phyloP scores from a whole-genome alignment of 2,113 vertebrate species.

The Pangasianodon hypophthalmus region DNA sequence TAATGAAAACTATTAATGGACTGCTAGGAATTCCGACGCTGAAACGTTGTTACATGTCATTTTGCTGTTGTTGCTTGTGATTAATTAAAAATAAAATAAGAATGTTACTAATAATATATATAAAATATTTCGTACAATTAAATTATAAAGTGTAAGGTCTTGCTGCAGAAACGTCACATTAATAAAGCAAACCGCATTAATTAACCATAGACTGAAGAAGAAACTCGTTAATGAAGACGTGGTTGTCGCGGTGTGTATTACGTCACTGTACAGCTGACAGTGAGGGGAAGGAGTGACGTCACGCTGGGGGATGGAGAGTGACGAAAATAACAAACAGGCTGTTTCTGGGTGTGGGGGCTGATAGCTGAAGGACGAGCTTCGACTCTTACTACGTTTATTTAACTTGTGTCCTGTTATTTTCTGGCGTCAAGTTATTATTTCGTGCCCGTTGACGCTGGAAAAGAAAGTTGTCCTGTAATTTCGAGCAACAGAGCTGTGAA shows the following conservation, averaged over 20 bases:
- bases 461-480: background rate
- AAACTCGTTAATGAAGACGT: background rate
- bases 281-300: constrained; percentile 30
- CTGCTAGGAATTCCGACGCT: background rate
- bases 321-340: constrained; percentile 57
- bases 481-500: background rate
- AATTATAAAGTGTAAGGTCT: no score
- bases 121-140: no score
- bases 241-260: constrained; percentile 20
- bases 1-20: background rate
- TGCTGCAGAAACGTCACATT: background rate
- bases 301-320: constrained; percentile 42
- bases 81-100: background rate
- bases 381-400: background rate
- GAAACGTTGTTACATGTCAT: no score
- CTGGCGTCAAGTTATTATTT: background rate
- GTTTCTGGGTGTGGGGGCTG: constrained; percentile 53
- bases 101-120: background rate
- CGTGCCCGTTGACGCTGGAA: background rate
- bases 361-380: constrained; percentile 15
- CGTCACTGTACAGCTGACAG: constrained; percentile 49
- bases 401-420: background rate
- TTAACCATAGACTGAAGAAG: background rate
- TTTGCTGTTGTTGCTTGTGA: background rate
- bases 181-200: background rate